These are phyloP conservation scores for Isotomurus palustris DNA, from an alignment of 2,888 invertebrate species.

Conservation along the genomic window DNA sequence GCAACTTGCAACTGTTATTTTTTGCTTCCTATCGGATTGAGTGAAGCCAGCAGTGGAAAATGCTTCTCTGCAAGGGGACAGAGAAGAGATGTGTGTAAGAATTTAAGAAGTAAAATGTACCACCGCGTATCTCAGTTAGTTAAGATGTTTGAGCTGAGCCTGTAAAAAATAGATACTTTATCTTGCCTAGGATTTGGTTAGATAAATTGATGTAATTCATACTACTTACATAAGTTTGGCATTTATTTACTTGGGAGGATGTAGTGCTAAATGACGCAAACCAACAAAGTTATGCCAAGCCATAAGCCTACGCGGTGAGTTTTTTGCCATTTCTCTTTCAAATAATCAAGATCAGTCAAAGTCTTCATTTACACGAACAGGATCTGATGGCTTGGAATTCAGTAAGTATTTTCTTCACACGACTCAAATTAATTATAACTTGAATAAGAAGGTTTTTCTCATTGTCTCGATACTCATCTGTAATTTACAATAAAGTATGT, in stretches of 20 bases:
- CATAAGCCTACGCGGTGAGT: too few relatives aligned
- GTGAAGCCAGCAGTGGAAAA: too few relatives aligned
- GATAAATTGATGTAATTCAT: constrained; percentile 17
- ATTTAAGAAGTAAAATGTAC: too few relatives aligned
- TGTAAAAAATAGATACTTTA: not conserved
- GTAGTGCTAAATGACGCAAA: not conserved
- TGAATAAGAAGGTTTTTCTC: not conserved
- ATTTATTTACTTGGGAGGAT: constrained; percentile 3
- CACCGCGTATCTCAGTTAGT: not conserved
- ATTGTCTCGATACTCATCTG: not conserved
- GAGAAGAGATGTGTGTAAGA: too few relatives aligned
- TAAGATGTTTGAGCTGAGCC: not conserved
- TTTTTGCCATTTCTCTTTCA: too few relatives aligned
- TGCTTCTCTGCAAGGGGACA: too few relatives aligned
- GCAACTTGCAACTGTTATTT: too few relatives aligned
- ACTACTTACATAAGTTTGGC: constrained; percentile 14
- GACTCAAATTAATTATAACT: constrained; percentile 15
- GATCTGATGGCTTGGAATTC: constrained; percentile 10
- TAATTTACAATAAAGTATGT: too few relatives aligned
- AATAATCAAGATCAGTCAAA: constrained; percentile 9
- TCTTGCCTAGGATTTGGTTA: constrained; percentile 12
- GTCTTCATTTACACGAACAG: constrained; percentile 2
- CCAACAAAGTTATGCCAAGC: too few relatives aligned
- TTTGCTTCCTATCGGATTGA: too few relatives aligned
- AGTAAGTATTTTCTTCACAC: constrained; percentile 8